Percentiles rank a stretch among this genome's conserved stretches.
These are phyloP conservation scores for Acrobasis consociella DNA, from an alignment of 2,888 invertebrate species.

Conservation along the genomic window DNA sequence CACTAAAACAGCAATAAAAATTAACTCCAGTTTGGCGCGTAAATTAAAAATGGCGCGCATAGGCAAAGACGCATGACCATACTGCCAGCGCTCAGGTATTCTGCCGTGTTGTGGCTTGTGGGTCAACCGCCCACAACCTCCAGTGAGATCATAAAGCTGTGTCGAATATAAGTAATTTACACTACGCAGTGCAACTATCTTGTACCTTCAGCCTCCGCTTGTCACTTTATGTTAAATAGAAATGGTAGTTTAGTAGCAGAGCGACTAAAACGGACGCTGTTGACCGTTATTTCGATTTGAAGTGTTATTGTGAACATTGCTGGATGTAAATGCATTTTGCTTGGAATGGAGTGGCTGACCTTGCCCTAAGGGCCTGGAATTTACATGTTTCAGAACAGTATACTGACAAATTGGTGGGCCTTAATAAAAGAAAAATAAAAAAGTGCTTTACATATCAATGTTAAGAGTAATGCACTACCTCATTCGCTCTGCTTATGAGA, in stretches of 20 bases:
- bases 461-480: too few species aligned
- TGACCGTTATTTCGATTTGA: slow-evolving; percentile 18
- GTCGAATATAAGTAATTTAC: slow-evolving; percentile 61
- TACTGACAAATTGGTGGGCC: too few species aligned
- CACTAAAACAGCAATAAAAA: slow-evolving; percentile 23
- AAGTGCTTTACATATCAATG: too few species aligned
- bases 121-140: slow-evolving; percentile 70
- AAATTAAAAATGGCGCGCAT: slow-evolving; percentile 40
- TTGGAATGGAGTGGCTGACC: neutral
- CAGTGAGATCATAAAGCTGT: slow-evolving; percentile 76
- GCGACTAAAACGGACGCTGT: slow-evolving; percentile 8
- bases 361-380: neutral
- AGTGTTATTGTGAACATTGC: slow-evolving; percentile 1
- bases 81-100: slow-evolving; percentile 54
- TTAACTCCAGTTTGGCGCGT: slow-evolving; percentile 41
- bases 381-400: neutral
- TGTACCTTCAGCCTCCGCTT: slow-evolving; percentile 43
- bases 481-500: too few species aligned
- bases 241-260: slow-evolving; percentile 14
- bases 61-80: slow-evolving; percentile 50
- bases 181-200: slow-evolving; percentile 52
- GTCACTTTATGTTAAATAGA: slow-evolving; percentile 29
- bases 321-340: neutral
- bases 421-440: too few species aligned
- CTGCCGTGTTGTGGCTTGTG: slow-evolving; percentile 46